Base-by-base conservation (phyloP, 2,113 vertebrate species). In the Mastomys natalensis region DNA sequence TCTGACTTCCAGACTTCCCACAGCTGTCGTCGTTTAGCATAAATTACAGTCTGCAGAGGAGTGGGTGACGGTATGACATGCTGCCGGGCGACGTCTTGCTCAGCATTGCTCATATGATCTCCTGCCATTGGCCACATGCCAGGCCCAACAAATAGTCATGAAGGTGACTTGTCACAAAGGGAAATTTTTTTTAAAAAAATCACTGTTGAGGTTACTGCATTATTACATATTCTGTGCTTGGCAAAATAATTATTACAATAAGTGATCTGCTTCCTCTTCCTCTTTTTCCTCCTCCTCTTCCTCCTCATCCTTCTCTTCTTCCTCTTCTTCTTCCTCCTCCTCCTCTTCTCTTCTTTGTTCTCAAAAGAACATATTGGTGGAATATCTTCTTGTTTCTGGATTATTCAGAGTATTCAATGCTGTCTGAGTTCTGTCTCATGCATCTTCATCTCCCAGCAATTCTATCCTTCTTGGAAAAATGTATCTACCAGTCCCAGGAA, bases 161-260 rank as follows among this genome's bases (percentile, higher is more conserved):
- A 97, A 98, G 90, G 70, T 1, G 17, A 55, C 89, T 97, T 98
- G 98, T 97, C 95, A 94, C 34, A 22, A 64, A 89, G 34, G 87
- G 85, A 93, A 89, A n/a, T n/a, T n/a, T n/a, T 93, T 88, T 81
- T 26, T 26, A 26, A 64, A 60, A 31, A 70, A 88, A 72, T 72
- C 7, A 7, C 0, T 2, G 3, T 93, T 86, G 91, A 88, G 51
- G 55, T 97, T 91, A 95, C 77, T 97, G 96, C 92, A 78, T 78
- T 77, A 24, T 78, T 93, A 58, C 53, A 24, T 95, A 72, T 94
- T 97, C 85, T 74, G 0, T 98, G 89, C 86, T 97, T 96, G 74
- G 93, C 91, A 97, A 97, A 90, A 62, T 96, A 98, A 97, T 98
- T 95, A 87, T 70, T 82, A 5, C 1, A 8, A 81, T 95, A 74